Percentiles rank a stretch among this genome's conserved stretches.
phyloP scores from a whole-genome alignment of 1,140 invertebrate species.

The Pissodes strobi region DNA sequence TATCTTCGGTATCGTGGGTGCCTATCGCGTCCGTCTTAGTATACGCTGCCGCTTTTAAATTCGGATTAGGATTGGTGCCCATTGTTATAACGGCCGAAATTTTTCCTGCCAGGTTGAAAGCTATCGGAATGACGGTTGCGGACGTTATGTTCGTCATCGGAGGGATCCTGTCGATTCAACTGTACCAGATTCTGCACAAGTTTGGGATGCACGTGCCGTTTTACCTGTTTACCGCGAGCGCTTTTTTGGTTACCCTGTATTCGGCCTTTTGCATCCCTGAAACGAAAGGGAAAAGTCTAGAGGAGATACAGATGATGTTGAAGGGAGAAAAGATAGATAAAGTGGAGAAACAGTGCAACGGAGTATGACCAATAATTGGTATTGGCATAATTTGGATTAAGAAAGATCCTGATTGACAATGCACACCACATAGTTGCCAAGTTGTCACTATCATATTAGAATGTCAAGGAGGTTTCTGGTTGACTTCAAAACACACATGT shows the following conservation, averaged over 20 bases:
- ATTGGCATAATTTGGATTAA: no score
- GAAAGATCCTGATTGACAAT: no score
- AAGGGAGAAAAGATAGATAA: slow-evolving; percentile 32
- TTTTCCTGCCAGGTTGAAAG: slow-evolving; percentile 63
- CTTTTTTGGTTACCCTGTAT: slow-evolving; percentile 64
- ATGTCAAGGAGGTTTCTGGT: no score
- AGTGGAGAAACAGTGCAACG: no score
- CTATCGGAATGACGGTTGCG: slow-evolving; percentile 48
- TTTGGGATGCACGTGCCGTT: slow-evolving; percentile 65
- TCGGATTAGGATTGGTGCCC: slow-evolving; percentile 61
- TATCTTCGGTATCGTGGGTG: slow-evolving; percentile 36
- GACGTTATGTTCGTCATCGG: slow-evolving; percentile 49
- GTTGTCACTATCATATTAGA: no score
- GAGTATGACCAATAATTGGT: no score
- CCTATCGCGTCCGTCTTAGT: slow-evolving; percentile 42
- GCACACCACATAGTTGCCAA: no score
- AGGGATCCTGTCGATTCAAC: slow-evolving; percentile 71
- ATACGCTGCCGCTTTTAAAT: slow-evolving; percentile 44
- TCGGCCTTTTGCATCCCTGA: slow-evolving; percentile 70
- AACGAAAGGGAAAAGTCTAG: slow-evolving; percentile 76
- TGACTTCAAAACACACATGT: no score
- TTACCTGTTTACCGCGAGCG: slow-evolving; percentile 68
- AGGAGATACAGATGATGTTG: slow-evolving; percentile 66
- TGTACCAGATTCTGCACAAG: slow-evolving; percentile 61
- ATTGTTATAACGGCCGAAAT: slow-evolving; percentile 71